Conservation (phyloP, 2,113 vertebrate species). For the Corynorhinus townsendii region DNA sequence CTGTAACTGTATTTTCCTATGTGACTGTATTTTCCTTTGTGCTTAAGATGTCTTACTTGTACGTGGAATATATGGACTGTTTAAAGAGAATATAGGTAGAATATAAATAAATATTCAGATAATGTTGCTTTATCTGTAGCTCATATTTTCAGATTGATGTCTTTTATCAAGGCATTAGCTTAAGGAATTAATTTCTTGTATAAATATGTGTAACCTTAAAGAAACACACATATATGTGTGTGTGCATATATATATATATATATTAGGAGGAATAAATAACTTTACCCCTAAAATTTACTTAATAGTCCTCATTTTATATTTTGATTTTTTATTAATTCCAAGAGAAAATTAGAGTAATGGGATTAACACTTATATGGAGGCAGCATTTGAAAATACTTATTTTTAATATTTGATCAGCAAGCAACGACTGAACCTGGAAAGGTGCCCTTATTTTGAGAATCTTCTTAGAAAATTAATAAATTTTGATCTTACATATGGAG, state of each 20-base stretch:
- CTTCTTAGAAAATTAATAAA: background rate
- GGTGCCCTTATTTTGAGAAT: background rate
- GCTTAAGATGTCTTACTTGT: background rate
- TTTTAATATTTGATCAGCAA: background rate
- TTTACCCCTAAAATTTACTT: background rate
- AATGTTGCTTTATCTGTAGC: background rate
- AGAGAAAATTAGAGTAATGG: background rate
- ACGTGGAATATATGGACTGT: background rate
- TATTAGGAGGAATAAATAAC: background rate
- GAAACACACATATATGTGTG: background rate
- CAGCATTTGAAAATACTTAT: background rate
- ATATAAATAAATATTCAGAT: background rate
- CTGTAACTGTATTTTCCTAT: background rate
- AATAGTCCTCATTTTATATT: background rate
- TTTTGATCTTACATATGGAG: background rate
- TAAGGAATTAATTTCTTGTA: background rate
- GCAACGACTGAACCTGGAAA: background rate
- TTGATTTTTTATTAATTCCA: background rate
- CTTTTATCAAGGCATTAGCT: background rate
- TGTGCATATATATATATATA: too few relatives aligned
- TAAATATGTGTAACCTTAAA: background rate
- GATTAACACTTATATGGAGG: background rate
- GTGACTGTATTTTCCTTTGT: background rate
- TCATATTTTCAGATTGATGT: background rate
- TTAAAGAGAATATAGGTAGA: background rate